A percentile compares a stretch with the other conserved stretches of the same genome.
Conservation (phyloP, 2,888 invertebrate genomes). For the Leptura quadrifasciata region DNA sequence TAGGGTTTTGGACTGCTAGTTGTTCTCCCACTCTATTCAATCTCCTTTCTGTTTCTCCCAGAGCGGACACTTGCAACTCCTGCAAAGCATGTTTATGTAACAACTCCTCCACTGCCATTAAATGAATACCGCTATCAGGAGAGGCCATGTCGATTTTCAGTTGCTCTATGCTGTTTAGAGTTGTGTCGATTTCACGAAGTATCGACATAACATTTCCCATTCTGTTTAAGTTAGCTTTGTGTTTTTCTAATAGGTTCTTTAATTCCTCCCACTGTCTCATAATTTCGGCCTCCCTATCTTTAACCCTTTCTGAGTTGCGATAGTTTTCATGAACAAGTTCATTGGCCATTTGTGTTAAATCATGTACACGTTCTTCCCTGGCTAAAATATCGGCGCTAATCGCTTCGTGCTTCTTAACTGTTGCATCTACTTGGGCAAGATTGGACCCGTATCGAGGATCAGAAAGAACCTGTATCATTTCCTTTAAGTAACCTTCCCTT, state of each 20-base stretch:
- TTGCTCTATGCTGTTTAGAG: conserved; percentile 88
- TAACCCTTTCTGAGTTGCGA: conserved; percentile 89
- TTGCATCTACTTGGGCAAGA: conserved; percentile 95
- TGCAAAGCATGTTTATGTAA: conserved; percentile 95
- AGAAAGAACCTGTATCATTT: conserved; percentile 96
- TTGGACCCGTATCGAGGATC: conserved; percentile 94
- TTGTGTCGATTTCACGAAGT: conserved; percentile 93
- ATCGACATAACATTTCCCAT: conserved; percentile 92
- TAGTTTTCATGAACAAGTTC: conserved; percentile 95
- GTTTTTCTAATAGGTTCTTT: conserved; percentile 88
- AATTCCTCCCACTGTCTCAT: conserved; percentile 91
- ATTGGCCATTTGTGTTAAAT: conserved; percentile 93
- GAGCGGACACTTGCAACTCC: conserved; percentile 92
- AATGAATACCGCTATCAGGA: conserved; percentile 93
- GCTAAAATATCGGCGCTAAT: conserved; percentile 97
- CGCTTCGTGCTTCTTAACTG: conserved; percentile 98
- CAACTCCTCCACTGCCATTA: conserved; percentile 95
- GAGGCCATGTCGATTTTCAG: conserved; percentile 86
- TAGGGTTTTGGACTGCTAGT: conserved; percentile 74
- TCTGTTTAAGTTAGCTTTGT: conserved; percentile 84
- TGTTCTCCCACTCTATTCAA: conserved; percentile 81
- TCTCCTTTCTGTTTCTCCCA: conserved; percentile 88
- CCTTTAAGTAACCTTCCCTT: conserved; percentile 95
- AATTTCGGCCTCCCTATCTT: conserved; percentile 79
- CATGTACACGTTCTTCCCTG: conserved; percentile 93